phyloP scores from a whole-genome alignment of 2,113 vertebrate genomes.

The Coracopsis vasa region DNA sequence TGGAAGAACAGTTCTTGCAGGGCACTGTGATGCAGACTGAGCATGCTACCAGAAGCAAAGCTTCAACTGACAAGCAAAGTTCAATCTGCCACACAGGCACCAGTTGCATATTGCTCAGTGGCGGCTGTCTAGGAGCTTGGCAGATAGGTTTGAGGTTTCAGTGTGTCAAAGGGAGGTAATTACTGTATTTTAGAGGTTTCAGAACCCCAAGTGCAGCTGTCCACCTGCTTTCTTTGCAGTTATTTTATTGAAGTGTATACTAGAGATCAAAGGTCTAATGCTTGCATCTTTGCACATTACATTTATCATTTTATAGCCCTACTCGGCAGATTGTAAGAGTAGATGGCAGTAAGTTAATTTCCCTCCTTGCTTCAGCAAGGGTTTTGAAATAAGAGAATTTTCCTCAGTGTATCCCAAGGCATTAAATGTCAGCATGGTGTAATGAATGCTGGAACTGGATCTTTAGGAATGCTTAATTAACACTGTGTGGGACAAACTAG shows the following conservation, averaged over 20 bases:
- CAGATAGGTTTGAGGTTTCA: neutral
- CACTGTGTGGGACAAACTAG: neutral
- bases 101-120: neutral
- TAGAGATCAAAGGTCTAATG: neutral
- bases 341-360: neutral
- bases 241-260: neutral
- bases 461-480: slow-evolving; percentile 21
- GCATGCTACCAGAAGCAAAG: neutral
- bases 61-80: neutral
- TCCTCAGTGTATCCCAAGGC: neutral
- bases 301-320: slow-evolving; percentile 8
- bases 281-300: neutral
- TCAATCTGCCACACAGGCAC: neutral
- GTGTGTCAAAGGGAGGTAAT: neutral
- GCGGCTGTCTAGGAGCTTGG: neutral
- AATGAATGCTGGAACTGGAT: neutral
- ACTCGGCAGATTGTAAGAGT: neutral
- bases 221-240: neutral
- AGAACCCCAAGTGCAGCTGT: neutral
- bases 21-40: neutral
- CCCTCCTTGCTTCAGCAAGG: neutral
- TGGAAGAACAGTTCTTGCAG: neutral
- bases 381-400: slow-evolving; percentile 17
- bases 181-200: neutral
- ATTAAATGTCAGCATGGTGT: neutral